Conservation (phyloP, 2,797 vertebrate genomes). For the Acipenser oxyrinchus region DNA sequence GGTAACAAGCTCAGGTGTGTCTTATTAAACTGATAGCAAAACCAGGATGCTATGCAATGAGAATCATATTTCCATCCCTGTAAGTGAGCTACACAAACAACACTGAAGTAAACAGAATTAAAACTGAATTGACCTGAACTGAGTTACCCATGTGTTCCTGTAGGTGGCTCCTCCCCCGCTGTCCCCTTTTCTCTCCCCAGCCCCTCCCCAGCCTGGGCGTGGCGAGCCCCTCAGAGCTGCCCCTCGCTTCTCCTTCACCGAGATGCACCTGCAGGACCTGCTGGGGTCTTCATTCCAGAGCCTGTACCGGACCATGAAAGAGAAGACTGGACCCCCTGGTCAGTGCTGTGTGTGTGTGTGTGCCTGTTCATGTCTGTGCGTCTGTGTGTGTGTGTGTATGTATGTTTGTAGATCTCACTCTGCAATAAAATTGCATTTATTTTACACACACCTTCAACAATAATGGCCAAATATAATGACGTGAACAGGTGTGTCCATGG, state of each 20-base stretch:
- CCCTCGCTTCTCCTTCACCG: slow-evolving; percentile 80
- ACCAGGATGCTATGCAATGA: no score
- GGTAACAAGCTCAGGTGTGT: no score
- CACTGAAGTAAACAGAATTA: no score
- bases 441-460: no score
- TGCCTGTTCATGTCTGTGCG: not conserved
- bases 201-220: slow-evolving; percentile 11
- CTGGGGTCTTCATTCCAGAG: slow-evolving; percentile 87
- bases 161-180: not conserved
- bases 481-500: not conserved
- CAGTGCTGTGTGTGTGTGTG: slow-evolving; percentile 30
- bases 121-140: no score
- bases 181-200: not conserved
- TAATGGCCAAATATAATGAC: no score
- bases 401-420: not conserved
- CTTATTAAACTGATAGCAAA: no score
- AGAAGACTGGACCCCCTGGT: slow-evolving; percentile 74
- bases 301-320: slow-evolving; percentile 84
- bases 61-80: no score
- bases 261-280: slow-evolving; percentile 85
- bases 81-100: no score
- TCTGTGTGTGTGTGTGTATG: not conserved
- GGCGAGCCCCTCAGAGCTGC: no score
- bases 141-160: not conserved
- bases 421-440: no score